Base-by-base conservation (phyloP, 92 coral and sea anemone species). In the Micromussa lordhowensis region DNA sequence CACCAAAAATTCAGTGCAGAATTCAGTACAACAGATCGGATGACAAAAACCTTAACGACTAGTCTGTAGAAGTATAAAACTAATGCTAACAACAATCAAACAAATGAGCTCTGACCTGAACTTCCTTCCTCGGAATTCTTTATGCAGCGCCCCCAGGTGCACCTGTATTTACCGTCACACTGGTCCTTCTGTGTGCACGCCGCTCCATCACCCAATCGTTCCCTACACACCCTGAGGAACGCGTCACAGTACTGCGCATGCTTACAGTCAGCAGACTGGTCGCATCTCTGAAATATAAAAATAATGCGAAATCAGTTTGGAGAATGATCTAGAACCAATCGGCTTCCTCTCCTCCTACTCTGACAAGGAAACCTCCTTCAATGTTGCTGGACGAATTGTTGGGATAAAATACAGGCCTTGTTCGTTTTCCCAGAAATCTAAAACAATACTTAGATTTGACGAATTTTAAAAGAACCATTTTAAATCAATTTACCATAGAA, bases 71-170 rank as follows among this genome's bases (percentile, higher is more conserved):
- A n/a, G n/a, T n/a, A n/a, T n/a, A n/a, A n/a, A n/a, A n/a, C n/a
- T n/a, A n/a, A n/a, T n/a, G 51, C 51, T 44, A 8, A 44, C 51
- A 1, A 44, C 51, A 68, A 6, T 30, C 3, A 68, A 28, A 68
- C 17, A 12, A 68, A 30, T 68, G 32, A 68, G 29, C 17, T 32
- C 90, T 32, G 36, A 95, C 98, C 98, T 88, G 91, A 86, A 71
- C 95, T 88, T 55, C 95, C 95, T 8, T 85, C 87, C 31, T 86
- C 86, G 21, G 91, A 38, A 75, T 94, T 92, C 84, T 80, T 63
- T 44, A 93, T 88, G 75, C 98, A 95, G 57, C 93, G 88, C 16
- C 98, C 98, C 98, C 98, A 95, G 31, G 98, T 95, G 30, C 98
- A 95, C 30, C 90, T 58, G 64, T 76, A 92, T 40, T 53, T 77